phyloP scores from a whole-genome alignment of 2,113 vertebrate species.

The Hyaena hyaena region DNA sequence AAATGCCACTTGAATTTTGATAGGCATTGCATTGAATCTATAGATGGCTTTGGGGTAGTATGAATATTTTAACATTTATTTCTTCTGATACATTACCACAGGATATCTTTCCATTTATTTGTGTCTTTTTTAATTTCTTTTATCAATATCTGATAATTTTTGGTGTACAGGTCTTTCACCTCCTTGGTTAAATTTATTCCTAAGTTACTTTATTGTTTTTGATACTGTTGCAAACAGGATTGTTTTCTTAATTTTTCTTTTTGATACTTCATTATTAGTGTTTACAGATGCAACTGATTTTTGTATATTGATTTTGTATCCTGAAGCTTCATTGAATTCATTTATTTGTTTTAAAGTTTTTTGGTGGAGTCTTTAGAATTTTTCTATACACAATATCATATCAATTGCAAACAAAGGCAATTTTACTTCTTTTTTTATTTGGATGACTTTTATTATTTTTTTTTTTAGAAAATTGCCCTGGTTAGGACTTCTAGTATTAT shows the following conservation, averaged over 20 bases:
- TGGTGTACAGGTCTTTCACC: neutral
- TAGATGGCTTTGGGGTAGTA: neutral
- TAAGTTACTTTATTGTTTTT: neutral
- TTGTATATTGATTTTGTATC: neutral
- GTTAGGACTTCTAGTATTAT: neutral
- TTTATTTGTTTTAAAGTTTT: neutral
- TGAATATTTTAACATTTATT: neutral
- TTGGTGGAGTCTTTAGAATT: neutral
- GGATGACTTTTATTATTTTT: neutral
- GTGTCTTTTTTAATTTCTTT: neutral
- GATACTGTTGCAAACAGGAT: neutral
- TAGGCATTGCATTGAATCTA: neutral
- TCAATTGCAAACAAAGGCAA: neutral
- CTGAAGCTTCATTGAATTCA: neutral
- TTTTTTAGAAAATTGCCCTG: neutral
- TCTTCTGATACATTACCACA: neutral
- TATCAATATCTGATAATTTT: neutral
- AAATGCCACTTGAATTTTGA: neutral
- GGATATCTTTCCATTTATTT: neutral
- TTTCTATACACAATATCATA: neutral
- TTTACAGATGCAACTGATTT: neutral
- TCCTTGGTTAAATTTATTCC: neutral
- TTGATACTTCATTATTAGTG: neutral
- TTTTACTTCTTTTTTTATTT: neutral
- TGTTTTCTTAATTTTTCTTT: neutral